Percentiles rank a stretch among this genome's conserved stretches.
These are phyloP conservation scores for Hyaena hyaena DNA, from an alignment of 2,113 vertebrate species.

Conservation along the genomic window DNA sequence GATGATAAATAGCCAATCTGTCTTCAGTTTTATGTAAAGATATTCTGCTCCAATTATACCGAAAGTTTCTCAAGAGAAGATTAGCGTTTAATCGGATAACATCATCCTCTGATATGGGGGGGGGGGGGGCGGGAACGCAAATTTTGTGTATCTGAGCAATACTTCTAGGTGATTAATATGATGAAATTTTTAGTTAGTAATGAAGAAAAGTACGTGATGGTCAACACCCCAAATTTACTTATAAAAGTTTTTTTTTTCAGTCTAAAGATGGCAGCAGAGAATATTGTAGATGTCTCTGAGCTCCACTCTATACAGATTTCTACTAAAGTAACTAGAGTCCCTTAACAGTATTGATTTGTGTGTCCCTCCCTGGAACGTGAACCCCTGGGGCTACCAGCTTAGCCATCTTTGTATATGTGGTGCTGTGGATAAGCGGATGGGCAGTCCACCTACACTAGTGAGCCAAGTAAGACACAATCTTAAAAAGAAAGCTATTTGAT, in stretches of 20 bases:
- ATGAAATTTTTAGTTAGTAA: neutral
- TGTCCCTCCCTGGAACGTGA: neutral
- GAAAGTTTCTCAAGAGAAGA: neutral
- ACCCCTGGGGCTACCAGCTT: neutral
- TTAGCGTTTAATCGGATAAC: neutral
- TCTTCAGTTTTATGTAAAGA: conserved; percentile 44
- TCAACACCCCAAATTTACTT: neutral
- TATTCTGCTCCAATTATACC: neutral
- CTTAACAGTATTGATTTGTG: neutral
- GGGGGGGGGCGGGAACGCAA: neutral
- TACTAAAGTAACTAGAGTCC: neutral
- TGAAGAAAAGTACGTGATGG: neutral
- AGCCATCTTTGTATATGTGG: neutral
- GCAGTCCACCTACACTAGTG: neutral
- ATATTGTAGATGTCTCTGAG: neutral
- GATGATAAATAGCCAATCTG: neutral
- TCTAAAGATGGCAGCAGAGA: conserved; percentile 45
- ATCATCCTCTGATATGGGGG: neutral
- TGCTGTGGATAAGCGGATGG: neutral
- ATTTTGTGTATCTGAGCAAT: neutral
- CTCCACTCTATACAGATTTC: neutral
- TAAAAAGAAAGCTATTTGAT: neutral
- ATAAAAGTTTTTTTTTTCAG: neutral
- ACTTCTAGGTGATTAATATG: neutral
- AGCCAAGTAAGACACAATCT: neutral